These are phyloP conservation scores for Acromyrmex echinatior DNA, from an alignment of 1,140 invertebrate species.

Conservation along the genomic window DNA sequence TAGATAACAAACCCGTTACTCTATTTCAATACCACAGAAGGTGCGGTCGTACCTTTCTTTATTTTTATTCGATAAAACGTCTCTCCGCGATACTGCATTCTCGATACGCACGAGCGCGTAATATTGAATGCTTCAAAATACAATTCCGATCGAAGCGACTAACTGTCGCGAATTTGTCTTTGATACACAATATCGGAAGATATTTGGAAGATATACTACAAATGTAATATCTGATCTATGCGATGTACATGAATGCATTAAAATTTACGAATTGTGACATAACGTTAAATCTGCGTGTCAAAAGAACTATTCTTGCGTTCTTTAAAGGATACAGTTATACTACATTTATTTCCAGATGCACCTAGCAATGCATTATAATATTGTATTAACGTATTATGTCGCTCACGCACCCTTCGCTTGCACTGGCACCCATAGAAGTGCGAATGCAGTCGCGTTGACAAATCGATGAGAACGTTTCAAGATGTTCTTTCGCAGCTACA, in stretches of 20 bases:
- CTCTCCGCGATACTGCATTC: not conserved
- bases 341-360: not conserved
- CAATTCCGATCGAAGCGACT: not conserved
- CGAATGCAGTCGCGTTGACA: slow-evolving; percentile 39
- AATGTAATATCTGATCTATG: not conserved
- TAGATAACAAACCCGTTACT: slow-evolving; percentile 75
- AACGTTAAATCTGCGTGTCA: not conserved
- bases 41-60: slow-evolving; percentile 71
- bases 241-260: not conserved
- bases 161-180: not conserved
- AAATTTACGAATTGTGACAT: not conserved
- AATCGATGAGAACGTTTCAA: slow-evolving; percentile 48
- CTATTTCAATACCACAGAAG: slow-evolving; percentile 78
- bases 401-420: slow-evolving; percentile 13
- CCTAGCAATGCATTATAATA: not conserved
- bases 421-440: slow-evolving; percentile 66
- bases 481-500: not conserved
- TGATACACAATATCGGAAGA: not conserved
- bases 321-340: not conserved
- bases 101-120: not conserved
- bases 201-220: not conserved
- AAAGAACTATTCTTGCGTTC: not conserved
- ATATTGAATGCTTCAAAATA: slow-evolving; percentile 35
- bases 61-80: slow-evolving; percentile 37
- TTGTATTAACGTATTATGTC: not conserved